Evolutionary conservation across 2,888 invertebrate genomes (phyloP), one percentile per base, ranked within the genome.

Genomic region (Mimachlamys varia): DNA sequence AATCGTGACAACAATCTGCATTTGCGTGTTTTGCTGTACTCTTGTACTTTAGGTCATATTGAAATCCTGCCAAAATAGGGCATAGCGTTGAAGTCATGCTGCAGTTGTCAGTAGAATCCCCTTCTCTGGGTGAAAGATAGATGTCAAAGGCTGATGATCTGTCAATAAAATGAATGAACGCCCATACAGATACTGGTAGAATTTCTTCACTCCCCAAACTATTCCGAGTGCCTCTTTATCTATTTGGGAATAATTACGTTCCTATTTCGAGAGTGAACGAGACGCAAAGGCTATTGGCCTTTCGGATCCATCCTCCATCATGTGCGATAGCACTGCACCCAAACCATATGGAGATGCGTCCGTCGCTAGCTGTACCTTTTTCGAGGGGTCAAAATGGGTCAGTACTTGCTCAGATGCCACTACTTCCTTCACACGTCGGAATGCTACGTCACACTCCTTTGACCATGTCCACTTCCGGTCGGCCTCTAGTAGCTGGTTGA

Each of bases 191-290:
- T 96, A 97, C 22, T 95, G 93, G 88, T 96, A 95, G 92, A 97
- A 97, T 92, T 96, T 96, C 76, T 95, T 94, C 0, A 96, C 94
- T 2, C 95, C 19, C 96, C 97, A 92, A 93, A 97, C 94, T 7
- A 97, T 91, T 22, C 95, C 93, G 27, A 96, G 92, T 53, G 97
- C 96, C 94, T 96, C 96, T 92, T 96, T 96, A 87, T 97, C 96
- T n/a, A 97, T 92, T 91, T 96, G 96, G 49, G 95, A 94, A 92
- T 96, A 96, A n/a, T 95, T 94, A 58, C 93, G 92, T 93, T 96
- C 96, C 94, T 94, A 96, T 96, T 94, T 95, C 94, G 93, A 94
- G 91, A 97, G 96, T 89, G 91, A 89, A 92, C n/a, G n/a, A n/a
- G n/a, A n/a, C n/a, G n/a, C n/a, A n/a, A n/a, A n/a, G n/a, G n/a